Conservation (phyloP, 1,140 invertebrate genomes). For the Drosophila biarmipes region DNA sequence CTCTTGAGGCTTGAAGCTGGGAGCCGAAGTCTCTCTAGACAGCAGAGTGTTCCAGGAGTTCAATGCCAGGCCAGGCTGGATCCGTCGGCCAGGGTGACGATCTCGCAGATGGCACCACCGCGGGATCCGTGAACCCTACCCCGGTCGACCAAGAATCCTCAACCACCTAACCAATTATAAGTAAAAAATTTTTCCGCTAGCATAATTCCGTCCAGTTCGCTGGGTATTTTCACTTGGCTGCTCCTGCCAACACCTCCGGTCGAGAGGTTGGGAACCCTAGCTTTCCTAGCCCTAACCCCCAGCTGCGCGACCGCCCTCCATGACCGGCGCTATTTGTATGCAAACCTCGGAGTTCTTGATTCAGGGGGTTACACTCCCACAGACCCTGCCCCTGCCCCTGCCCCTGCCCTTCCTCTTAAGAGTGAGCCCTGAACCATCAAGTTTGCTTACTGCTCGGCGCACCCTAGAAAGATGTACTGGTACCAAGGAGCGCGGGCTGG, state of each 20-base stretch:
- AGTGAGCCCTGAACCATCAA: slow-evolving; percentile 22
- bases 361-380: slow-evolving; percentile 8
- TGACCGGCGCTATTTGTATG: slow-evolving; percentile 48
- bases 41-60: slow-evolving; percentile 19
- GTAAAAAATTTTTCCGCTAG: slow-evolving; percentile 57
- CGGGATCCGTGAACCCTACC: slow-evolving; percentile 11
- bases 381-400: too few species aligned
- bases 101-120: slow-evolving; percentile 31
- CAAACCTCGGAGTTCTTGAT: slow-evolving; percentile 39
- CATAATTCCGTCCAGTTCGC: slow-evolving; percentile 59
- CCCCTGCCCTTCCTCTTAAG: neutral
- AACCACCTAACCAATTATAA: slow-evolving; percentile 55
- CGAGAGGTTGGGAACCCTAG: slow-evolving; percentile 37
- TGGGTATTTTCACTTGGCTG: slow-evolving; percentile 60
- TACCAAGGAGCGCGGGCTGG: slow-evolving; percentile 7
- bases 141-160: slow-evolving; percentile 2
- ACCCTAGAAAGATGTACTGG: slow-evolving; percentile 12
- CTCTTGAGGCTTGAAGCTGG: slow-evolving; percentile 44
- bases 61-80: slow-evolving; percentile 23
- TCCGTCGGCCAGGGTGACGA: slow-evolving; percentile 7
- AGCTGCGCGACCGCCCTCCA: slow-evolving; percentile 8
- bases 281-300: slow-evolving; percentile 24
- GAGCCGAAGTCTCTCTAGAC: neutral
- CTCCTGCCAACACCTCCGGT: slow-evolving; percentile 48
- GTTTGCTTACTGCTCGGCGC: slow-evolving; percentile 21